A percentile compares a stretch with the other conserved stretches of the same genome.
phyloP scores from a whole-genome alignment of 2,888 invertebrate species.

The Eucera pruinosa region DNA sequence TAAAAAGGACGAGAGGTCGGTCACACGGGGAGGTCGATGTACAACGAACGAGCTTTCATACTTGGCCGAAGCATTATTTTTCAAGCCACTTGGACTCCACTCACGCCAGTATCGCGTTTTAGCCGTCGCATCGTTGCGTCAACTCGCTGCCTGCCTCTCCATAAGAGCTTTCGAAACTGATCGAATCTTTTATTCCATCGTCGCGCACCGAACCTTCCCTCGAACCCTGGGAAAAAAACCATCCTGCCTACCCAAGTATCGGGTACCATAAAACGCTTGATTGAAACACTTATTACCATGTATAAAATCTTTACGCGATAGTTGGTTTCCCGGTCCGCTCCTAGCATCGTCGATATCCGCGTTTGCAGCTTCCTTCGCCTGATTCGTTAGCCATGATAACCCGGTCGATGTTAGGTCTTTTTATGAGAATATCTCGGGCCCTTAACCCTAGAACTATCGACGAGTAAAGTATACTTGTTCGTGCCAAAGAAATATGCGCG shows the following conservation, averaged over 20 bases:
- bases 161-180: constrained; percentile 24
- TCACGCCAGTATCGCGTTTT: constrained; percentile 23
- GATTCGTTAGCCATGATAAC: constrained; percentile 25
- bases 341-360: background rate
- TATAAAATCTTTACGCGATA: constrained; percentile 15
- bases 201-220: background rate
- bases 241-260: background rate
- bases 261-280: constrained; percentile 20
- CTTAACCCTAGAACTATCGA: too few species aligned
- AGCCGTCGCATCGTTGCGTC: too few species aligned
- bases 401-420: background rate
- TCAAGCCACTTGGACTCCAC: constrained; percentile 28
- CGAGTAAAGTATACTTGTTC: too few species aligned
- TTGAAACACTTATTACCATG: constrained; percentile 6
- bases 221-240: background rate
- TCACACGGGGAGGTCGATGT: constrained; percentile 12
- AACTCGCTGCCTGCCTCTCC: too few species aligned
- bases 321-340: background rate
- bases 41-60: constrained; percentile 33
- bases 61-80: constrained; percentile 28
- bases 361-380: background rate
- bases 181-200: constrained; percentile 9
- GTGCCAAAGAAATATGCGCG: too few species aligned
- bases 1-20: constrained; percentile 5
- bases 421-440: constrained; percentile 6